phyloP scores from a whole-genome alignment of 1,140 invertebrate genomes.

The Popillia japonica region DNA sequence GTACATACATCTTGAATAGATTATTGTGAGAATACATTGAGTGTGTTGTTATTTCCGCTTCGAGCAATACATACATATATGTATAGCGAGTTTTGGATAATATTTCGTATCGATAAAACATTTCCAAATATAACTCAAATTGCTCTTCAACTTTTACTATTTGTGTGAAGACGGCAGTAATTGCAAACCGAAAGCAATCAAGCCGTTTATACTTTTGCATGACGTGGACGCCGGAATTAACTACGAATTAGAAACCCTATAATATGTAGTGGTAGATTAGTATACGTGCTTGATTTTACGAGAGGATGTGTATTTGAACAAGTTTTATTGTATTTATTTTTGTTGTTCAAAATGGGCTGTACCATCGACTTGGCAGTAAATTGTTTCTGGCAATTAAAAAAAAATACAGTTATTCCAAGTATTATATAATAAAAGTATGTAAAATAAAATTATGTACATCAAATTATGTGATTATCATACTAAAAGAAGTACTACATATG shows the following conservation, averaged over 20 bases:
- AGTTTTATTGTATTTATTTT: too few species aligned
- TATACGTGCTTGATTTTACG: background rate
- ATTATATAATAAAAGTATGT: too few species aligned
- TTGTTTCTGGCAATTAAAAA: too few species aligned
- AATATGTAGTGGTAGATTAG: background rate
- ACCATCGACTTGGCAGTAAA: too few species aligned
- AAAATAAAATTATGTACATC: too few species aligned
- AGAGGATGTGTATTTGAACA: too few species aligned
- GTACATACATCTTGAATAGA: background rate
- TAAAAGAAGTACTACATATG: too few species aligned
- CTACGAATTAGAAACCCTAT: background rate
- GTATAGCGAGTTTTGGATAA: background rate
- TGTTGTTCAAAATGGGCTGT: too few species aligned
- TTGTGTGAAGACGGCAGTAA: conserved; percentile 17
- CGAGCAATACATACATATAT: too few species aligned
- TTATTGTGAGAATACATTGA: background rate
- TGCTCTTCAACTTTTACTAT: conserved; percentile 23
- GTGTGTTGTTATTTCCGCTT: conserved; percentile 5
- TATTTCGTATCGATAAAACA: conserved; percentile 26
- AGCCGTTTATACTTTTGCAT: conserved; percentile 4
- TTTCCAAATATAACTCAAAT: conserved; percentile 22
- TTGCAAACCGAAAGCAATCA: conserved; percentile 28
- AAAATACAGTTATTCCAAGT: too few species aligned
- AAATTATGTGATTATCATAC: too few species aligned
- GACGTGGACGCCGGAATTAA: background rate